Conservation (phyloP, 1,140 invertebrate genomes). For the Meloidogyne chitwoodi region DNA sequence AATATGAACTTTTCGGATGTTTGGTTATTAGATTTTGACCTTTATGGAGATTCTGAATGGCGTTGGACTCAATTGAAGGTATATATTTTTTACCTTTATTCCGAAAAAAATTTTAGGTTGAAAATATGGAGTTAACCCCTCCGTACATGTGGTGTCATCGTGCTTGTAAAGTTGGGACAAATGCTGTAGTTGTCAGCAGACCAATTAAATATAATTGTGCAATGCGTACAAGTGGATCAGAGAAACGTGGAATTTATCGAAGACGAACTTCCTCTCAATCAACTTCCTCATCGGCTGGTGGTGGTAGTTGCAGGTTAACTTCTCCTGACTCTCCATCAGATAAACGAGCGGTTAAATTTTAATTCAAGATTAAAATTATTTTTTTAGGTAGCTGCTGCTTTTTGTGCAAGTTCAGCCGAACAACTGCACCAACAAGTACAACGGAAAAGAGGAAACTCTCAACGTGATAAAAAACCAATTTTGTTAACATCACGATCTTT, state of each 20-base stretch:
- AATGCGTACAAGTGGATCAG: conserved; percentile 7
- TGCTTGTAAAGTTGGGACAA: conserved; percentile 71
- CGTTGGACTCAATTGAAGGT: conserved; percentile 45
- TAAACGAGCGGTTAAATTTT: conserved; percentile 15
- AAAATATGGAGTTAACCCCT: conserved; percentile 60
- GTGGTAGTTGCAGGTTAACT: conserved; percentile 6
- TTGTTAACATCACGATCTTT: conserved; percentile 13
- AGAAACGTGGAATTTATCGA: background rate
- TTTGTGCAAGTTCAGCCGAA: conserved; percentile 1
- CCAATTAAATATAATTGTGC: conserved; percentile 26
- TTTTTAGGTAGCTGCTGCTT: conserved; percentile 1
- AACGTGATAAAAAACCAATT: conserved; percentile 7
- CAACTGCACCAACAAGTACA: conserved; percentile 8
- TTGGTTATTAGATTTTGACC: conserved; percentile 69
- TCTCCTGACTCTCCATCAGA: conserved; percentile 8
- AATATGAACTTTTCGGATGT: conserved; percentile 71
- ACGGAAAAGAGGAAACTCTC: background rate
- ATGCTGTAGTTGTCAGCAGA: conserved; percentile 35
- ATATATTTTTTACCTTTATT: background rate
- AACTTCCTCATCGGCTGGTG: background rate
- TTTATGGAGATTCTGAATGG: conserved; percentile 50
- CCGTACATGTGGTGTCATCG: conserved; percentile 86
- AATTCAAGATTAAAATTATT: background rate
- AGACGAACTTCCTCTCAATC: conserved; percentile 14
- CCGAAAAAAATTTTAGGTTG: conserved; percentile 31